phyloP scores from a whole-genome alignment of 2,797 vertebrate genomes.

The Uromys caudimaculatus region DNA sequence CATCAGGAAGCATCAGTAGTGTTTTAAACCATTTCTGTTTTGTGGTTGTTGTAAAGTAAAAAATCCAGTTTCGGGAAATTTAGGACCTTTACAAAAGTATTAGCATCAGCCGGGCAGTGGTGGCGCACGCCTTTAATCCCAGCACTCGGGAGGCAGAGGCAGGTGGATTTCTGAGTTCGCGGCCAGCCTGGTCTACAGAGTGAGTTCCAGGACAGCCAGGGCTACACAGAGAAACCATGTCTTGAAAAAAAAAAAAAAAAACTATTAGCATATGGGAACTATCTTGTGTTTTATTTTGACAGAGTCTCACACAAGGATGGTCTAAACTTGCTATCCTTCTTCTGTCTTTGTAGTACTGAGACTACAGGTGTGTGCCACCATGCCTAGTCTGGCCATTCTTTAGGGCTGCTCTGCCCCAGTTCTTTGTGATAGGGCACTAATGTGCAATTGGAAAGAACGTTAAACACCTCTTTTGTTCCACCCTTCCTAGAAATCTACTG shows the following conservation, averaged over 20 bases:
- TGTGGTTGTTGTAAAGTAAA: background rate
- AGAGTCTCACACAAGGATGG: background rate
- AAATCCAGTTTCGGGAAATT: background rate
- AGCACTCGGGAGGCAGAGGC: too few species aligned
- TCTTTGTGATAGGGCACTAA: background rate
- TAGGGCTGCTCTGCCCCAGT: background rate
- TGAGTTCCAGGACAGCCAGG: too few species aligned
- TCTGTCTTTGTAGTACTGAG: background rate
- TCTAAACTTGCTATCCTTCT: background rate
- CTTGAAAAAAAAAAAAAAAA: too few species aligned
- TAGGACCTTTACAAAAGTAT: background rate
- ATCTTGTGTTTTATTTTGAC: background rate
- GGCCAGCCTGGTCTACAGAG: too few species aligned
- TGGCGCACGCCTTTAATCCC: too few species aligned
- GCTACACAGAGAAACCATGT: too few species aligned
- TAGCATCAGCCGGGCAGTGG: too few species aligned
- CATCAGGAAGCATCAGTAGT: background rate
- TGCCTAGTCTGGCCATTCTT: background rate
- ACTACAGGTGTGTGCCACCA: background rate
- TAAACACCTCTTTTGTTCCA: background rate
- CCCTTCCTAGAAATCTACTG: background rate
- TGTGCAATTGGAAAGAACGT: background rate
- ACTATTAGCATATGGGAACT: background rate
- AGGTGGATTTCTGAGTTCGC: too few species aligned
- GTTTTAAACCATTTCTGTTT: slow-evolving; percentile 29